A percentile compares a stretch with the other conserved stretches of the same genome.
Conservation (phyloP, 2,797 vertebrate genomes). For the Melanotaenia nigrans region DNA sequence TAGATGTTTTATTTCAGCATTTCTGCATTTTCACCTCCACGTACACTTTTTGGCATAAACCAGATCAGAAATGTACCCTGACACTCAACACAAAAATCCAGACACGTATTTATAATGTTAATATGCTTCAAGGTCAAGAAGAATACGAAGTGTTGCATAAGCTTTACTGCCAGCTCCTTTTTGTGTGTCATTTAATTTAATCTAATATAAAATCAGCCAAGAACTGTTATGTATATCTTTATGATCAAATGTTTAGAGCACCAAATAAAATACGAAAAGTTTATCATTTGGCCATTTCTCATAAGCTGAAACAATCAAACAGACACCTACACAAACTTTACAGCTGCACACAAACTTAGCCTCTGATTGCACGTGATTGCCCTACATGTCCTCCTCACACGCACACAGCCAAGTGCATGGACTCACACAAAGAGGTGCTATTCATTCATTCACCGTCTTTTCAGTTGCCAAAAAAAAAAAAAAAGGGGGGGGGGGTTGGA, state of each 20-base stretch:
- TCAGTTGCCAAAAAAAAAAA: conserved; percentile 56
- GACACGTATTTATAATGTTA: conserved; percentile 20
- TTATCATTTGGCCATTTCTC: conserved; percentile 10
- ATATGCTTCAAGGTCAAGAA: conserved; percentile 14
- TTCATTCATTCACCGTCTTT: conserved; percentile 62
- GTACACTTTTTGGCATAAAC: conserved; percentile 11
- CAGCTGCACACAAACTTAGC: conserved; percentile 40
- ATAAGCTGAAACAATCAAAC: conserved; percentile 34
- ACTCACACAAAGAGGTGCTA: conserved; percentile 60
- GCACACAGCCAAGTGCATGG: conserved; percentile 36
- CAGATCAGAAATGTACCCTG: conserved; percentile 9
- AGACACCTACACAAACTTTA: conserved; percentile 41
- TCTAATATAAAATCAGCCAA: neutral
- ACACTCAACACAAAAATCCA: conserved; percentile 2
- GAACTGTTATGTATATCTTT: neutral
- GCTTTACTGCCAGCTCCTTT: neutral
- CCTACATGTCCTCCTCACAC: conserved; percentile 17
- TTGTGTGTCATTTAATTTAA: neutral
- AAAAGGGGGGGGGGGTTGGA: neutral
- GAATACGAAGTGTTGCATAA: no score
- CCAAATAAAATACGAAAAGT: neutral
- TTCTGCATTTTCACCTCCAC: conserved; percentile 10
- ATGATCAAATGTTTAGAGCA: conserved; percentile 12
- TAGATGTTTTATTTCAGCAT: conserved; percentile 5
- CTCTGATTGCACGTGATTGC: conserved; percentile 28